Base-by-base conservation (phyloP, 2,888 invertebrate species). In the Elmis aenea region DNA sequence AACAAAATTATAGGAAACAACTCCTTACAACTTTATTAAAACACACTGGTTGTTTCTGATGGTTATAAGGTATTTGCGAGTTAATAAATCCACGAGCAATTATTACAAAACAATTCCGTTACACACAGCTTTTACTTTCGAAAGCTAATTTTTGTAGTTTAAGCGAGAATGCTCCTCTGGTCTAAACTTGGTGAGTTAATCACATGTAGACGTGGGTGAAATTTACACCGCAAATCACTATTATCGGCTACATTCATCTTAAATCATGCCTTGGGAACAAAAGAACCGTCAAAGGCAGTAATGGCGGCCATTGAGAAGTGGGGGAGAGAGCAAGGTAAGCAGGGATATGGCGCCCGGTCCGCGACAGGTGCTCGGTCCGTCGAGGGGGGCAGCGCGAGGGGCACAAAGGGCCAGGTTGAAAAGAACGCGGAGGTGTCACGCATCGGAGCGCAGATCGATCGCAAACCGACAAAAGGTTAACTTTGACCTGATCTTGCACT, bases 401-500 rank as follows among this genome's bases (percentile, higher is more conserved):
- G 38, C 25, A 42, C 38, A 38, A 45, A 45, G 38, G 37, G 33
- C 42, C 47, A 49, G 41, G 47, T 48, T 48, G 48, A 51, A 51
- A 45, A 42, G 48, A 51, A 51, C 47, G 48, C 38, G 50, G 46
- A 55, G 55, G 55, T 57, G 57, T 55, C 56, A 58, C 58, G 55
- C 57, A 55, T 52, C 57, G 54, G 38, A 45, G 53, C 54, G 43
- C 48, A 45, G 50, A 53, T 50, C 54, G 56, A 58, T 58, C 52
- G 53, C 35, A 42, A 38, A 49, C 34, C 45, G 38, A 45, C 44
- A 39, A 44, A 44, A 40, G 40, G 42, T 33, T 42, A 33, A 42
- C 42, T 38, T 34, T 34, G 42, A 38, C 38, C 42, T 42, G 33
- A 33, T 38, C 30, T 31, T 24, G 16, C 16, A 27, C 21, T 33